A percentile compares a stretch with the other conserved stretches of the same genome.
These are phyloP conservation scores for Pionites leucogaster DNA, from an alignment of 2,113 vertebrate species.

Conservation along the genomic window DNA sequence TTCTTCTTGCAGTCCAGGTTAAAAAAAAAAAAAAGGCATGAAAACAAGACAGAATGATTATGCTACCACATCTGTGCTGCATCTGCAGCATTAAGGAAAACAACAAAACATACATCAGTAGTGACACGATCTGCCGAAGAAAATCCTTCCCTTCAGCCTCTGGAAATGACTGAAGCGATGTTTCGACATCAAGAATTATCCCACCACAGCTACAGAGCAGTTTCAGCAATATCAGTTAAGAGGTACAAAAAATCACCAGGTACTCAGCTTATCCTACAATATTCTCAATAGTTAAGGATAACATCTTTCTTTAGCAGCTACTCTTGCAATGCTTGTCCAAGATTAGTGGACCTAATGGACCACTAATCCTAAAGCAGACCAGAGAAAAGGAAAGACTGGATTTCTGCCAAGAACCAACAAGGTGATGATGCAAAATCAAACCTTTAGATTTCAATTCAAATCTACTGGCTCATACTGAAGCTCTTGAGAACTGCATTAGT, in stretches of 20 bases:
- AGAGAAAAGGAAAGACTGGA: not conserved
- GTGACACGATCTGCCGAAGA: not conserved
- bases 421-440: not conserved
- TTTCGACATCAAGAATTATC: constrained; percentile 21
- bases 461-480: not conserved
- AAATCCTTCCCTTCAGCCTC: constrained; percentile 8
- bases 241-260: constrained; percentile 10
- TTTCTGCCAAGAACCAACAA: not conserved
- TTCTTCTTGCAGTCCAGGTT: constrained; percentile 35
- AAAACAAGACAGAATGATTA: constrained; percentile 5
- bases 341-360: not conserved
- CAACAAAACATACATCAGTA: not conserved
- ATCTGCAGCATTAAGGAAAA: constrained; percentile 20
- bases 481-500: not conserved
- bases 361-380: not conserved
- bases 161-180: not conserved
- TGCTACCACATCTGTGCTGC: not conserved
- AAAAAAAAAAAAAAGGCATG: not conserved
- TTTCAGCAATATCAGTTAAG: constrained; percentile 29
- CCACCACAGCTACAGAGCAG: not conserved
- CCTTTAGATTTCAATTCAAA: not conserved
- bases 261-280: not conserved
- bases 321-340: not conserved
- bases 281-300: not conserved
- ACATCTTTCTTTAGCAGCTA: not conserved